Evolutionary conservation across 2,888 invertebrate species (phyloP), one percentile per base, ranked within the genome.

Genomic region (Stenchaetothrips biformis): DNA sequence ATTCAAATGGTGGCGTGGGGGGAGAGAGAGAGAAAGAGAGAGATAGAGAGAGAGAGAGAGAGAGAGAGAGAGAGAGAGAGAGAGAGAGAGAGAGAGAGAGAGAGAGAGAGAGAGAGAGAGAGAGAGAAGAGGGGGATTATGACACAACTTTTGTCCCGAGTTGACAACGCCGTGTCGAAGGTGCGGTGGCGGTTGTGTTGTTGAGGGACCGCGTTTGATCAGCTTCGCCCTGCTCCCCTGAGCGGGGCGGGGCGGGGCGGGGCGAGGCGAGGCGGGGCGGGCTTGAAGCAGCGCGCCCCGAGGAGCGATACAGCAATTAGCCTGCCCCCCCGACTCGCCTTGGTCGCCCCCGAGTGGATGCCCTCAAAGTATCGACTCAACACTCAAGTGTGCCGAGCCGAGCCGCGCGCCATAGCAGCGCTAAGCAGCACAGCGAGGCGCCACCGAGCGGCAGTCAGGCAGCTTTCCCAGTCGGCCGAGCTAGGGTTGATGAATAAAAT

Each of bases 41-140:
- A 62, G 49, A 11, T 9, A 9, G 49, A 49, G 11, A 7, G 49
- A 9, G 7, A 9, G 49, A 9, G 49, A 49, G 67, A 67, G 67
- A 67, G 67, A 67, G 67, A 67, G 67, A 67, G 67, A 67, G 67
- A 67, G 67, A 67, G 67, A 67, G 67, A 21, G 67, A 21, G 67
- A 67, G 67, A n/a, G 62, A n/a, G 62, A n/a, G 62, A n/a, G 2
- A n/a, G 62, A n/a, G 62, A 3, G 62, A 62, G 62, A n/a, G 18
- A n/a, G 62, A n/a, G n/a, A 7, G 62, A n/a, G 62, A 67, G 67
- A 21, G 7, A 74, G 67, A 21, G 67, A 6, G 25, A 2, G 9
- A 7, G 25, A n/a, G 21, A 74, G 21, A 74, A 4, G 6, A 7
- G 67, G 7, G 21, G 25, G 7, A 9, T 37, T 37, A 37, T 37